Base-by-base conservation (phyloP, 2,797 vertebrate genomes). In the Acropternis orthonyx region DNA sequence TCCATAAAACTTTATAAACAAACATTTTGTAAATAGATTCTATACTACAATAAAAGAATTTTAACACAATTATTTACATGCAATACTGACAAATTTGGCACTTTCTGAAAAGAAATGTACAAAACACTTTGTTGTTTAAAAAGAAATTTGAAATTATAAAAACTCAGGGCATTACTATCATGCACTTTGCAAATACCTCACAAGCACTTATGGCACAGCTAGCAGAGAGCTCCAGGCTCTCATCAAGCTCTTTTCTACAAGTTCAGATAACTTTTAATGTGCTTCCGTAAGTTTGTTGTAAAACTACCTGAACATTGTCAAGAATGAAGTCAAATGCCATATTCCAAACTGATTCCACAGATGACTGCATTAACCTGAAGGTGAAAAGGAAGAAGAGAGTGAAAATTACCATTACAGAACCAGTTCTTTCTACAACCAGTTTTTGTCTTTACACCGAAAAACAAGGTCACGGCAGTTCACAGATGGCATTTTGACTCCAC, bases 241-340 rank as follows among this genome's bases (percentile, higher is more conserved):
- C 97, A 78, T 10, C 72, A 95, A 93, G 94, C 93, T 96, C 94
- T 84, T 96, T 92, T 75, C 94, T 97, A 95, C 91, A 94, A 89
- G 66, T 91, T 98, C 98, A 99, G 89, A 98, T 97, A 87, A 99
- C 98, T 98, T 99, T 99, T 91, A 99, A 96, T 96, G 99, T 99
- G 98, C 99, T 99, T 96, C 99, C 99, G 0, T 99, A 99, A 17
- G 98, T 98, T 95, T 99, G 99, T 95, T 99, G 99, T 97, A 99
- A 96, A 93, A 99, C 99, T 97, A 99, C 98, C 98, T 99, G 99
- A 97, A 99, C 99, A 51, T 99, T 99, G 97, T 99, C 99, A 81
- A 99, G 98, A 98, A 99, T 99, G 98, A 99, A 99, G 98, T 99
- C 99, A 95, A 99, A 99, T 69, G 99, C 99, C 99, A 99, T 99